Conservation (phyloP, 2,888 invertebrate species). For the Acanthopleura granulata region DNA sequence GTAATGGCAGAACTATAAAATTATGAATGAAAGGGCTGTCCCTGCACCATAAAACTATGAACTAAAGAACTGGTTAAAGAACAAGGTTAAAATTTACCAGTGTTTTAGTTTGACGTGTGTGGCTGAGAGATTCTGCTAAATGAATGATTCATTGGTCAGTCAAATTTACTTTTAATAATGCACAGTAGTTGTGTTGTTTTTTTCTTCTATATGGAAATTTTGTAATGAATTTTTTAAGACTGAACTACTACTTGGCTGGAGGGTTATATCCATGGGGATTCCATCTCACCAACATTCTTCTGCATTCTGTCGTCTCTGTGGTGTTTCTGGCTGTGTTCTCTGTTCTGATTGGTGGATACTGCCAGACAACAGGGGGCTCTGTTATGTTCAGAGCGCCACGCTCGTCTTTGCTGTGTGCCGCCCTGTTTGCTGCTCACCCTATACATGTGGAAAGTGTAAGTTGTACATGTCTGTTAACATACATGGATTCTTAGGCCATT, state of each 20-base stretch:
- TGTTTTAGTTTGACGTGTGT: too few relatives aligned
- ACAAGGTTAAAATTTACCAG: too few relatives aligned
- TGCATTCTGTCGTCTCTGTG: conserved; percentile 78
- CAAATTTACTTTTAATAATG: too few relatives aligned
- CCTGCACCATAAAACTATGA: too few relatives aligned
- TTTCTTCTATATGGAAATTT: too few relatives aligned
- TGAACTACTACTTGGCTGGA: conserved; percentile 75
- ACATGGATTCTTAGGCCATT: too few relatives aligned
- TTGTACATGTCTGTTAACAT: conserved; percentile 14
- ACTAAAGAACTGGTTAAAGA: too few relatives aligned
- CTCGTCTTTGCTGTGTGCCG: conserved; percentile 76
- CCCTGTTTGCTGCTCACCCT: conserved; percentile 92
- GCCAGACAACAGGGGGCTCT: conserved; percentile 23
- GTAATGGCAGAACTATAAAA: too few relatives aligned
- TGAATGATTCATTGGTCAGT: too few relatives aligned
- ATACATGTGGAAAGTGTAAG: conserved; percentile 90
- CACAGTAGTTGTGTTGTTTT: too few relatives aligned
- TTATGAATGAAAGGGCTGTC: too few relatives aligned
- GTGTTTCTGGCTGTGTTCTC: conserved; percentile 73
- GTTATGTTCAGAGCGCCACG: conserved; percentile 52
- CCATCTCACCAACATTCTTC: conserved; percentile 82
- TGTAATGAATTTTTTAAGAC: conserved; percentile 53
- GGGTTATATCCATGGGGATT: conserved; percentile 74
- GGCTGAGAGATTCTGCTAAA: too few relatives aligned
- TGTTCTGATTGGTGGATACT: conserved; percentile 46